Base-by-base conservation (phyloP, 1,140 invertebrate genomes). In the Agrypnia vestita region DNA sequence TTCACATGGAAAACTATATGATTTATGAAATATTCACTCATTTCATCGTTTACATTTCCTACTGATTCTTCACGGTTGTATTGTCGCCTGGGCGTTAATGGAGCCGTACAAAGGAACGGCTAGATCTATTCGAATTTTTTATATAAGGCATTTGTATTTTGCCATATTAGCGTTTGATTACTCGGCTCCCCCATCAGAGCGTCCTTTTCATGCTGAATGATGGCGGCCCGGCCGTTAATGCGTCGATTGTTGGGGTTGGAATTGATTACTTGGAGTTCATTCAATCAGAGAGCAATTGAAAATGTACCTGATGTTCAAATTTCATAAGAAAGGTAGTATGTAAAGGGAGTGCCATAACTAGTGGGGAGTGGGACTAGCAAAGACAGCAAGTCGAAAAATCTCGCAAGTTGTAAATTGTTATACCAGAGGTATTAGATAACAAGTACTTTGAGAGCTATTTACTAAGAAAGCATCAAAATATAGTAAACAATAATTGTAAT, bases 141-240 rank as follows among this genome's bases (percentile, higher is more conserved):
- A 21, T 71, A 71, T 15, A 6, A 25, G 19, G 46, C 10, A 51
- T 71, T 71, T 71, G 67, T 71, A 71, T 71, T 71, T 71, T 71
- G 67, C 46, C 67, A 51, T 71, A 71, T 71, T 71, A 53, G 67
- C 67, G 67, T 71, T 71, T 71, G 67, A 71, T 71, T 71, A 71
- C 67, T 71, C 47, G 67, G 43, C 35, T 71, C 67, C 47, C 67
- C 67, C 21, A 17, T 12, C 15, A 53, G 15, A 51, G 9, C 8
- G 17, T 71, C 35, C 67, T 71, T 43, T 71, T 71, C 67, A 71
- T 13, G 47, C 11, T 6, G 17, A 15, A 51, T 49, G 49, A 71
- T 13, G 67, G 67, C 46, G 19, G 59, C 59, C 19, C 59, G 15
- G 21, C 17, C 6, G 67, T 19, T 67, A 67, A 44, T 43, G 15